Evolutionary conservation across 2,113 vertebrate species (phyloP).

Genomic region (Melospiza georgiana): DNA sequence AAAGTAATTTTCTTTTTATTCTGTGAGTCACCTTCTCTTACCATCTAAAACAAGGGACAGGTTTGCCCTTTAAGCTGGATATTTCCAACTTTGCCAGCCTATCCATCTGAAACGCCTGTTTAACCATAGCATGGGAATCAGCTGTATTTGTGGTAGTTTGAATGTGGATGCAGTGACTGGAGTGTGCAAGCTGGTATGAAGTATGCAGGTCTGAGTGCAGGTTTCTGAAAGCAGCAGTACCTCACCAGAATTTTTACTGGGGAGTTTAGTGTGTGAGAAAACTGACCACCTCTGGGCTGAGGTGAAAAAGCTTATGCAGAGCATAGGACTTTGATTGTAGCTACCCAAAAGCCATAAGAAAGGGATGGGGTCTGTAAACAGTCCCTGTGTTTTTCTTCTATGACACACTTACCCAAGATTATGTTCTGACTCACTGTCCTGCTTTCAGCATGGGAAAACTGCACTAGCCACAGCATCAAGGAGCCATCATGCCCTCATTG

Average conservation of each 20-base stretch:
- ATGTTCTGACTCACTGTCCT: not conserved
- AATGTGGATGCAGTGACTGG: not conserved
- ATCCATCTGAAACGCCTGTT: not conserved
- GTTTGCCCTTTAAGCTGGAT: not conserved
- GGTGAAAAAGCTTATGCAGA: not conserved
- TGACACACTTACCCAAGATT: not conserved
- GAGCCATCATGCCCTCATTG: constrained; percentile 81
- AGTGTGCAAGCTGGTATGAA: not conserved
- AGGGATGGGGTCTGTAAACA: not conserved
- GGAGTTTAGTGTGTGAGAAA: not conserved
- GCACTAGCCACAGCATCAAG: constrained; percentile 84
- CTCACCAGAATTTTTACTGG: not conserved
- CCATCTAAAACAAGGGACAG: not conserved
- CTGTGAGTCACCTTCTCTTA: not conserved
- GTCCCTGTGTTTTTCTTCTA: not conserved
- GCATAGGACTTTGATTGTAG: not conserved
- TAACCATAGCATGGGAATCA: not conserved
- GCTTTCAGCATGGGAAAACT: constrained; percentile 85
- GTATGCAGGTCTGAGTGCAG: not conserved
- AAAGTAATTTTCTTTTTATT: not conserved
- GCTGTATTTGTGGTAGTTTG: not conserved
- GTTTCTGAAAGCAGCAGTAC: not conserved
- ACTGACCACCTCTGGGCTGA: not conserved
- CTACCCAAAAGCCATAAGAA: not conserved
- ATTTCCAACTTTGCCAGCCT: not conserved